phyloP scores from a whole-genome alignment of 2,888 invertebrate species.

The Automeris io region DNA sequence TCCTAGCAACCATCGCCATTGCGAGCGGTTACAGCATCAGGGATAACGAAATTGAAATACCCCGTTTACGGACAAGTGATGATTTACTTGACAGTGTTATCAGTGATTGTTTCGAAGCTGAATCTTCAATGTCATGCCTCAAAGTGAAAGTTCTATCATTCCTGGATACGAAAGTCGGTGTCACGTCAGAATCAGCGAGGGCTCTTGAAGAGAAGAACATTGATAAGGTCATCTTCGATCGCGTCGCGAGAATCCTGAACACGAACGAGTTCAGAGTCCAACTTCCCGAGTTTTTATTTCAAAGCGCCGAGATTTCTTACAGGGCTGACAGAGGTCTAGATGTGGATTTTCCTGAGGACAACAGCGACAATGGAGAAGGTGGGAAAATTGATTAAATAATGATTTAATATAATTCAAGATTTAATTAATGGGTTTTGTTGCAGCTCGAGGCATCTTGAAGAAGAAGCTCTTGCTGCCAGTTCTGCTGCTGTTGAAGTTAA shows the following conservation, averaged over 20 bases:
- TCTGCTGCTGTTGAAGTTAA: constrained; percentile 86
- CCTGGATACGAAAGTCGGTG: constrained; percentile 83
- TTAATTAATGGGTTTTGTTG: constrained; percentile 24
- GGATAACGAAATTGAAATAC: constrained; percentile 75
- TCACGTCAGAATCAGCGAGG: constrained; percentile 78
- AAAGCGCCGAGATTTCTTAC: constrained; percentile 81
- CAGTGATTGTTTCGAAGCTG: constrained; percentile 83
- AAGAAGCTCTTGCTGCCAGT: constrained; percentile 90
- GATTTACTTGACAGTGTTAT: constrained; percentile 83
- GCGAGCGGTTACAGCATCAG: constrained; percentile 67
- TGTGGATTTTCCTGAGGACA: constrained; percentile 73
- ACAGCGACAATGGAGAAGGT: constrained; percentile 76
- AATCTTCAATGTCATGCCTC: constrained; percentile 82
- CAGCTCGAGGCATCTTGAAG: constrained; percentile 87
- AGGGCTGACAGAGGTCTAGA: constrained; percentile 81
- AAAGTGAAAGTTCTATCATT: constrained; percentile 86
- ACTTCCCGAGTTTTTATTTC: constrained; percentile 84
- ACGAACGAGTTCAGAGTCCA: constrained; percentile 85
- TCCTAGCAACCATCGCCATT: constrained; percentile 70
- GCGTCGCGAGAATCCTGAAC: constrained; percentile 82
- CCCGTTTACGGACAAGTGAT: constrained; percentile 79
- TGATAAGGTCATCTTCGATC: constrained; percentile 85
- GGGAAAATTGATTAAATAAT: constrained; percentile 14
- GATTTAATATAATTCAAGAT: background rate
- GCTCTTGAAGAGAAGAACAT: constrained; percentile 79